Evolutionary conservation across 2,888 invertebrate genomes (phyloP), one percentile per base, ranked within the genome.

Genomic region (Xestia xanthographa): DNA sequence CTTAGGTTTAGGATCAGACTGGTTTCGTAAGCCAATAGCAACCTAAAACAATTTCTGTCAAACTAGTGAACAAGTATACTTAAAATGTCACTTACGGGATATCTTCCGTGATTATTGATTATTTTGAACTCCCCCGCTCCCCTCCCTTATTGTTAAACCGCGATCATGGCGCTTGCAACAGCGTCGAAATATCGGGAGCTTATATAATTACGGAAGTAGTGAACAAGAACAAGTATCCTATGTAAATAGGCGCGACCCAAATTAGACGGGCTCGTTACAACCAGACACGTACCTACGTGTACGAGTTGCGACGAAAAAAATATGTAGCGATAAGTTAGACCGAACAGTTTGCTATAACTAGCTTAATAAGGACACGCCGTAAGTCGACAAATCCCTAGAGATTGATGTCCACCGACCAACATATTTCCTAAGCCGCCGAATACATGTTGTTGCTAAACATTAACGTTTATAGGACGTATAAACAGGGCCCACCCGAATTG

Each of bases 381-480:
- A 81, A 79, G 86, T 88, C 86, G 85, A 83, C 86, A 89, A 90
- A 90, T 92, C 92, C 92, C 89, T 41, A 66, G 91, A 91, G 92
- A 92, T 90, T 90, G 90, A 92, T 92, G 88, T 84, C 85, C 87
- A 84, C 73, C 66, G 63, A 68, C 71, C 71, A 79, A 79, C 80
- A 87, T 76, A 80, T 81, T 87, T 87, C 84, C 83, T 87, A 86
- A 87, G 82, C 78, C 75, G 60, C 69, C 71, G 29, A 78, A 81
- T 83, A 87, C 84, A 85, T 87, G 88, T 88, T 86, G 83, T 85
- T 82, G 77, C 78, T 87, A 82, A 86, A 86, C 88, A 90, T 92
- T 90, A 91, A 88, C 88, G 89, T 91, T 92, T 90, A 91, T 91
- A 89, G 89, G 84, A 86, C 86, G 84, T 87, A 90, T 91, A 92